phyloP scores from a whole-genome alignment of 2,113 vertebrate species.

The Pitta sordida region DNA sequence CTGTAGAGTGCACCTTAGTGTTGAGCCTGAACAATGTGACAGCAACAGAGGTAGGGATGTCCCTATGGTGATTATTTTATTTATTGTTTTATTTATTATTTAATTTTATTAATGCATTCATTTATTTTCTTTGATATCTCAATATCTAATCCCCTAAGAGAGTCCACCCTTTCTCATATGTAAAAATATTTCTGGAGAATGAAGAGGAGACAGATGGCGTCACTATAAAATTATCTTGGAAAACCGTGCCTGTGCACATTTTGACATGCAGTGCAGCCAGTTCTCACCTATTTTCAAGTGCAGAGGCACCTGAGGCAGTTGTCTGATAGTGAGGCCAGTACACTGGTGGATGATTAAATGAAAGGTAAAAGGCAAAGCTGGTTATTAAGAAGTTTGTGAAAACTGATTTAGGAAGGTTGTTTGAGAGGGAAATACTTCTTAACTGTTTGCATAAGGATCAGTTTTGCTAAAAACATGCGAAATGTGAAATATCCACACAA shows the following conservation, averaged over 20 bases:
- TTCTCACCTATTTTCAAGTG: background rate
- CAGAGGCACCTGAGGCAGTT: background rate
- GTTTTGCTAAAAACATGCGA: background rate
- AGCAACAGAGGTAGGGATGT: background rate
- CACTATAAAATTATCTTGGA: background rate
- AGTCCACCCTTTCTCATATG: background rate
- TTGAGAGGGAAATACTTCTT: background rate
- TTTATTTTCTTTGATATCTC: background rate
- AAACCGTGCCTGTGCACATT: background rate
- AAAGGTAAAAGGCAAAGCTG: background rate
- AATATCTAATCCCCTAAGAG: background rate
- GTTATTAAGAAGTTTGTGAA: background rate
- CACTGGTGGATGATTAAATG: background rate
- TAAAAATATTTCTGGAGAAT: background rate
- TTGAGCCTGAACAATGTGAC: background rate
- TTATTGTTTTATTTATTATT: background rate
- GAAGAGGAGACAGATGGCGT: background rate
- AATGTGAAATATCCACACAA: background rate
- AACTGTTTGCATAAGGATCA: background rate
- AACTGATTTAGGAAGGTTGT: background rate
- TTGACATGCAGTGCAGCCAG: background rate
- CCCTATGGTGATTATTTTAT: fast-evolving
- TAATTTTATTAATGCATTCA: background rate
- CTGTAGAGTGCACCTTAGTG: background rate
- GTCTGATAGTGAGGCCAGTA: background rate